Conservation (phyloP, 2,797 vertebrate species). For the Heterohyrax brucei region DNA sequence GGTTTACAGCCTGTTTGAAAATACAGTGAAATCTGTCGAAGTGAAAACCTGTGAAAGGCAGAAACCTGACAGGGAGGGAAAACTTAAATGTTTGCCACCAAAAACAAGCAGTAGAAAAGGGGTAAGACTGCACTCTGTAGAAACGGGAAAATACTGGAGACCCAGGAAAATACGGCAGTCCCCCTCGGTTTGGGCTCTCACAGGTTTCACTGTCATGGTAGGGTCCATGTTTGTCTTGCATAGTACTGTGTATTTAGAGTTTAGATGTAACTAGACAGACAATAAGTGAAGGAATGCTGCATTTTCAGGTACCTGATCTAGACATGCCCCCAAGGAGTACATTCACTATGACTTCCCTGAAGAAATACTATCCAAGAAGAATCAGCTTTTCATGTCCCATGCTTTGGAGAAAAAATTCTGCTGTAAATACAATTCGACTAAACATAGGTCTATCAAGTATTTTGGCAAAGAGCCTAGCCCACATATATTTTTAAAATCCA, state of each 20-base stretch:
- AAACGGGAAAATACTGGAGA: background rate
- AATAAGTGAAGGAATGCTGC: background rate
- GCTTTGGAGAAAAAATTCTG: constrained; percentile 29
- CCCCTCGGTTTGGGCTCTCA: too few species aligned
- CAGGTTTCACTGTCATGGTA: too few species aligned
- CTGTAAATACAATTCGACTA: constrained; percentile 19
- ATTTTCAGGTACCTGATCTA: constrained; percentile 23
- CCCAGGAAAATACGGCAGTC: background rate
- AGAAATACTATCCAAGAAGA: background rate
- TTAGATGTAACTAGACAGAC: background rate
- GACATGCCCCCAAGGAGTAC: background rate
- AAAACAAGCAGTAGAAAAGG: background rate
- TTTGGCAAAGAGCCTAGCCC: background rate
- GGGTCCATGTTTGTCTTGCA: background rate
- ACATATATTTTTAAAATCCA: background rate
- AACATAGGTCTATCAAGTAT: background rate
- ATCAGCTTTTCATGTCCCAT: background rate
- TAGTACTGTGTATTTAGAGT: background rate
- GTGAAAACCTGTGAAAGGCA: background rate
- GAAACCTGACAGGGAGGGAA: background rate
- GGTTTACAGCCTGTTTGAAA: background rate
- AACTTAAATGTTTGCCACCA: background rate
- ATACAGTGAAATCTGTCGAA: background rate
- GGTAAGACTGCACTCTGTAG: background rate
- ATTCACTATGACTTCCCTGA: background rate